Conservation (phyloP, 2,113 vertebrate genomes). For the Choloepus hoffmanni region DNA sequence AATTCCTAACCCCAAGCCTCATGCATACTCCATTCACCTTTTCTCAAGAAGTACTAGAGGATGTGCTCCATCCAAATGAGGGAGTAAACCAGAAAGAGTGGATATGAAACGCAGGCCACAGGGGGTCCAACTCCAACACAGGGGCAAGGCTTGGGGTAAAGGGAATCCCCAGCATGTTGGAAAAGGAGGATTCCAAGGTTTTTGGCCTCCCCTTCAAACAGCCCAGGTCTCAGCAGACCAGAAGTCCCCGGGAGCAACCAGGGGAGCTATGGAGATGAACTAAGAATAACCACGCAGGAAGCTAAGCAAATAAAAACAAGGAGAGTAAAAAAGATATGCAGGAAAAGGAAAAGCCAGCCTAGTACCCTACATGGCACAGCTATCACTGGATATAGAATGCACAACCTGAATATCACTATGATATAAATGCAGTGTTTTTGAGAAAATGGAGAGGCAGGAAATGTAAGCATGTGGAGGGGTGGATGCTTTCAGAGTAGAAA, state of each 20-base stretch:
- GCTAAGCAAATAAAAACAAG: not conserved
- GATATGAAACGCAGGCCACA: not conserved
- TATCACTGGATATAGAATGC: not conserved
- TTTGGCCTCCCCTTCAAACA: not conserved
- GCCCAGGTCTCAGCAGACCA: not conserved
- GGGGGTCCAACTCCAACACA: not conserved
- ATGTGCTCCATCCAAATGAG: not conserved
- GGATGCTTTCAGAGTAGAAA: not conserved
- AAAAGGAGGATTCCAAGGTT: not conserved
- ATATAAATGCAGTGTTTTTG: not conserved
- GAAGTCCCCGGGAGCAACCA: not conserved
- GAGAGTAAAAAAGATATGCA: not conserved
- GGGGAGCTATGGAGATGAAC: not conserved
- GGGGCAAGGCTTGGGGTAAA: not conserved
- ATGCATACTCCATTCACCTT: not conserved
- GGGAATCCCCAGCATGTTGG: not conserved
- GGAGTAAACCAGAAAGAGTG: not conserved
- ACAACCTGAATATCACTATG: not conserved
- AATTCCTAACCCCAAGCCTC: not conserved
- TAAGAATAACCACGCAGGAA: not conserved
- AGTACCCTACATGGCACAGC: not conserved
- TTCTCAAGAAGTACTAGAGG: conserved; percentile 15
- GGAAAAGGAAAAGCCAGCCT: not conserved
- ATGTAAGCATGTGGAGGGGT: not conserved
- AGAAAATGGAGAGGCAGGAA: not conserved